Conservation (phyloP, 2,888 invertebrate genomes). For the Cotesia congregata region DNA sequence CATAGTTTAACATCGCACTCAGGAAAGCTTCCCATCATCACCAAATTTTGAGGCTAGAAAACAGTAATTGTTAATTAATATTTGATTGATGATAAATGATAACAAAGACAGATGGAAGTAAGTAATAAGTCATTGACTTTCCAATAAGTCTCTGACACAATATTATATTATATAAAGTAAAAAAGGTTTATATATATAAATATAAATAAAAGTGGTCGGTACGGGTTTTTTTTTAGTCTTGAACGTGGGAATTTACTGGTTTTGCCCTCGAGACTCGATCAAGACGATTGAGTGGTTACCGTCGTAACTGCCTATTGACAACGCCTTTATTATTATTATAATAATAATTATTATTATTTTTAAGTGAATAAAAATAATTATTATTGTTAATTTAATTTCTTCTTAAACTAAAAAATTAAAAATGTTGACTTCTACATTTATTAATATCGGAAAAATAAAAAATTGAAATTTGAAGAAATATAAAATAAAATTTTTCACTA, state of each 20-base stretch:
- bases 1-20: conserved; percentile 76
- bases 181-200: neutral
- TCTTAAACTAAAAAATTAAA: neutral
- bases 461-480: no score
- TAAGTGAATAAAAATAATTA: neutral
- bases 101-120: neutral
- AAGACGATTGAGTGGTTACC: conserved; percentile 30
- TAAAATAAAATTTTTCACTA: no score
- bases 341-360: neutral
- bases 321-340: neutral
- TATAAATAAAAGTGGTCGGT: conserved; percentile 23
- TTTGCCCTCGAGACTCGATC: conserved; percentile 15
- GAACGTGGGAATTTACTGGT: conserved; percentile 33
- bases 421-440: neutral
- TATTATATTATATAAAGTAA: neutral
- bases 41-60: conserved; percentile 78
- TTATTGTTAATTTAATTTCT: neutral
- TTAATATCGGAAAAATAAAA: no score
- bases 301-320: conserved; percentile 23
- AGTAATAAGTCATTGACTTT: conserved; percentile 30
- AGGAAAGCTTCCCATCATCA: conserved; percentile 75
- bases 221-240: conserved; percentile 20
- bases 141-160: conserved; percentile 33
- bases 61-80: conserved; percentile 30
- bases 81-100: neutral